Base-by-base conservation (phyloP, 2,797 vertebrate genomes). In the Melanotaenia trifasciata region DNA sequence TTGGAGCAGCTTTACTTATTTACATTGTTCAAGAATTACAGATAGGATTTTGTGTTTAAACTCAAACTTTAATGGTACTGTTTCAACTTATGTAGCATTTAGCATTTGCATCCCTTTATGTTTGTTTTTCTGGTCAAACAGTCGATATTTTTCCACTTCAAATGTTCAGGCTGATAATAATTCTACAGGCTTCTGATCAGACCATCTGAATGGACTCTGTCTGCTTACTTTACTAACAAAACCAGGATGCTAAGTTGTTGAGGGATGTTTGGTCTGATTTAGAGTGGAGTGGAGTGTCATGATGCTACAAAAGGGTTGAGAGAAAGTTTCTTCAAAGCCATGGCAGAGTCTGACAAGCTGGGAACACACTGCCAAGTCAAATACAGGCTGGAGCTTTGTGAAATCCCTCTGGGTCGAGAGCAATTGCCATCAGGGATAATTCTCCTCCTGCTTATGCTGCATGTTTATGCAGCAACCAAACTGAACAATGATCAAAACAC, bases 301-400 rank as follows among this genome's bases (percentile, higher is more conserved):
- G 70, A 83, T 63, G 65, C 69, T 59, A 71, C 13, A n/a, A 64
- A 84, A 84, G 72, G 61, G 79, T 54, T 67, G 73, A 74, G 68
- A 74, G 63, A 67, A 84, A 76, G 74, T 84, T 84, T 76, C 59
- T 76, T 81, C 64, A 79, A 89, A 90, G 84, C 80, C 58, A 26
- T 14, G 70, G 79, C 75, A 62, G 65, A 76, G 63, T 83, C 79
- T 80, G 90, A 87, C 87, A 89, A 81, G 70, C 79, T 76, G 72
- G 64, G 61, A 72, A 61, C 83, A 85, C 54, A 67, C 90, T 92
- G 90, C 88, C 90, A 91, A 86, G 84, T 90, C 85, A 87, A 80
- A 91, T 91, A 82, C 65, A 67, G 71, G 79, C 80, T 72, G 35
- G 56, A 79, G 77, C 74, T 79, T 77, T 20, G 57, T 68, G 67